Evolutionary conservation across 2,888 invertebrate genomes (phyloP).

Genomic region (Caenorhabditis auriculariae): DNA sequence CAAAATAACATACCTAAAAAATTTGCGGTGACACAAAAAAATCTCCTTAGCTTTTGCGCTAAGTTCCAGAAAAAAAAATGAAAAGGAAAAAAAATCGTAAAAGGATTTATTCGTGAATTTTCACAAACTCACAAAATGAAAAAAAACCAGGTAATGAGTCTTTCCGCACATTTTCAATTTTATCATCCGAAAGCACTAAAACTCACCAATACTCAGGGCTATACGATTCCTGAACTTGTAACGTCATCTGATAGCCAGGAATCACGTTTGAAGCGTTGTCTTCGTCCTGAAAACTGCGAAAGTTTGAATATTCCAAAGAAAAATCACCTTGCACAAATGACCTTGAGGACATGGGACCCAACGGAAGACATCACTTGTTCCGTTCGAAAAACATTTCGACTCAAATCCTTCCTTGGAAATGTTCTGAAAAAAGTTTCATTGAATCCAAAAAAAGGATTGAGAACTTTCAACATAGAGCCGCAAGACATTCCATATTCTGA

Average conservation of each 20-base stretch:
- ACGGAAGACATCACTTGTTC: slow-evolving; percentile 45
- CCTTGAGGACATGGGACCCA: slow-evolving; percentile 51
- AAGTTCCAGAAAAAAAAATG: no score
- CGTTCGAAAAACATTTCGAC: slow-evolving; percentile 61
- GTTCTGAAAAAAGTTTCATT: slow-evolving; percentile 75
- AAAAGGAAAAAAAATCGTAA: no score
- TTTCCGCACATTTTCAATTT: background rate
- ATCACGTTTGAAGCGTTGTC: slow-evolving; percentile 83
- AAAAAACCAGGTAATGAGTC: no score
- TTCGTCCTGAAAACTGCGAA: slow-evolving; percentile 73
- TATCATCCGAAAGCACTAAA: background rate
- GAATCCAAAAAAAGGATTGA: background rate
- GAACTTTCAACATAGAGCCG: slow-evolving; percentile 34
- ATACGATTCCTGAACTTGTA: slow-evolving; percentile 82
- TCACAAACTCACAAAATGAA: no score
- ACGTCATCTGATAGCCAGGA: slow-evolving; percentile 87
- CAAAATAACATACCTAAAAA: slow-evolving; percentile 77
- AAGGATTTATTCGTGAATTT: no score
- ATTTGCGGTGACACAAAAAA: background rate
- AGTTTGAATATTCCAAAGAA: background rate
- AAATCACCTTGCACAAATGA: slow-evolving; percentile 26
- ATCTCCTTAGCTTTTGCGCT: no score
- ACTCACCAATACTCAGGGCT: slow-evolving; percentile 77
- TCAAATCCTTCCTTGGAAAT: slow-evolving; percentile 83
- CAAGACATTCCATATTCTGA: slow-evolving; percentile 37